A percentile compares a stretch with the other conserved stretches of the same genome.
These are phyloP conservation scores for Emesis furor DNA, from an alignment of 2,888 invertebrate genomes.

Conservation along the genomic window DNA sequence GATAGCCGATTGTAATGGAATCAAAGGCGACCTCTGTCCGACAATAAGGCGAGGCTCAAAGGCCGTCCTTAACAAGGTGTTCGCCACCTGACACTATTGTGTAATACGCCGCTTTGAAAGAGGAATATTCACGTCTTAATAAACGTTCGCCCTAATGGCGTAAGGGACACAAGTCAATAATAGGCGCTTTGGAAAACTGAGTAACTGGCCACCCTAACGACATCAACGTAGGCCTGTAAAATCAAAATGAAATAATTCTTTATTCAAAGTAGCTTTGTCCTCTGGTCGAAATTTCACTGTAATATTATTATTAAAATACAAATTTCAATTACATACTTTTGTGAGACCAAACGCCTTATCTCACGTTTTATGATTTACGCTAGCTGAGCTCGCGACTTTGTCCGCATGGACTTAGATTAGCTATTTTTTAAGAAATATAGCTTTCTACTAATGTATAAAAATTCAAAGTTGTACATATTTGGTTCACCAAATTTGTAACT, in stretches of 20 bases:
- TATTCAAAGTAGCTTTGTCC: too few relatives aligned
- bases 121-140: slow-evolving; percentile 87
- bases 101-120: slow-evolving; percentile 84
- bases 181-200: background rate
- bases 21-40: slow-evolving; percentile 82
- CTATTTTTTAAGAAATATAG: too few relatives aligned
- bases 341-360: too few relatives aligned
- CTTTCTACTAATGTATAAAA: too few relatives aligned
- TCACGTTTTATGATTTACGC: too few relatives aligned
- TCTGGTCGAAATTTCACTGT: too few relatives aligned
- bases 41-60: slow-evolving; percentile 79
- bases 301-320: too few relatives aligned
- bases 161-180: slow-evolving; percentile 40
- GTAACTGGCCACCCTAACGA: background rate
- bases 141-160: slow-evolving; percentile 75
- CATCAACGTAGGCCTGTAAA: background rate
- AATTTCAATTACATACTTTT: too few relatives aligned
- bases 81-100: slow-evolving; percentile 89
- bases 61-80: slow-evolving; percentile 87
- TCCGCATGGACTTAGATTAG: too few relatives aligned
- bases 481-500: too few relatives aligned
- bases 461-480: too few relatives aligned
- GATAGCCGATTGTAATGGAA: background rate
- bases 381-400: too few relatives aligned
- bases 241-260: slow-evolving; percentile 1